Evolutionary conservation across 2,113 vertebrate species (phyloP), one percentile per base, ranked within the genome.

Genomic region (Tachysurus vachellii): DNA sequence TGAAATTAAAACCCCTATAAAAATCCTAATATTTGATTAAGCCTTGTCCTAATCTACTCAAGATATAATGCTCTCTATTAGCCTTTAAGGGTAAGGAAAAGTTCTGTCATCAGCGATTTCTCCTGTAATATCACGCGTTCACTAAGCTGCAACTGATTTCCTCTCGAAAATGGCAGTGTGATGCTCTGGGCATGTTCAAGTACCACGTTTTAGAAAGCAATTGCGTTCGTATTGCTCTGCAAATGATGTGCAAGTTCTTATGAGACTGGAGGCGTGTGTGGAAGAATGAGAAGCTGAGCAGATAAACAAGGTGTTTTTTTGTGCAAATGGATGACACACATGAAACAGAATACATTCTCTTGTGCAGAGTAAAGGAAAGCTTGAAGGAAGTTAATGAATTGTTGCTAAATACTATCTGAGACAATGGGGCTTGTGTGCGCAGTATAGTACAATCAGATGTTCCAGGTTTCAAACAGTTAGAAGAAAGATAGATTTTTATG

Each of bases 11-110:
- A 23, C 19, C 13, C 16, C 23, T 36, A 54, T 79, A 57, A 23
- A 28, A 36, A 44, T 59, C 47, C 44, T 66, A 87, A 83, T 86
- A 83, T 83, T 89, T 66, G 85, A 88, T 14, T 61, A 86, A 42
- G 53, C 31, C 17, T 50, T 59, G 36, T 79, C 61, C 31, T 85
- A 85, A 79, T 79, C 73, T 61, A 66, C 50, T 82, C 50, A 12
- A 70, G 80, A 26, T 19, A 6, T 53, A 64, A 56, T 73, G 75
- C 62, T 23, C 53, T 86, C 85, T 81, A 86, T 87, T 88, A 77
- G 80, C 54, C 82, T 83, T 87, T 31, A 42, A 71, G 76, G 28
- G 17, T 21, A 61, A 57, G 64, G 61, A 47, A 86, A 76, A 62
- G 59, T 86, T 82, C 31, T 28, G 77, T 23, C 26, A 84, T 89